Conservation (phyloP, 1,140 invertebrate species). For the Zaprionus gabonicus region DNA sequence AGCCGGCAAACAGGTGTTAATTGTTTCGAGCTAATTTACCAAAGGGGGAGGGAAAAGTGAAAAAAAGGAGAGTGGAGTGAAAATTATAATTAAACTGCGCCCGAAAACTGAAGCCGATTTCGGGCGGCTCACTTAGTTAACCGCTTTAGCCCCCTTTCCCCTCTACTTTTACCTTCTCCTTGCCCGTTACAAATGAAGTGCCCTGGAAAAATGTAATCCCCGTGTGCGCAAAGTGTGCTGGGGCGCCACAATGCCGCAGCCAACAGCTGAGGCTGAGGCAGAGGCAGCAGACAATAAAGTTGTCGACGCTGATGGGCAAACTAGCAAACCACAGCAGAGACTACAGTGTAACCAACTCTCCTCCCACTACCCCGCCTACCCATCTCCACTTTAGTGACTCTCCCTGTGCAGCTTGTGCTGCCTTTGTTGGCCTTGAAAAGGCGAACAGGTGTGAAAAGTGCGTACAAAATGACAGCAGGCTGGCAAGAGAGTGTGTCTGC, state of each 20-base stretch:
- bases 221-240: background rate
- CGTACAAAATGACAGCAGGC: slow-evolving; percentile 60
- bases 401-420: background rate
- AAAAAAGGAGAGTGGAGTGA: slow-evolving; percentile 29
- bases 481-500: background rate
- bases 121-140: slow-evolving; percentile 2
- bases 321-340: slow-evolving; percentile 21
- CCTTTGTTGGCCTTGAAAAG: slow-evolving; percentile 56
- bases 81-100: slow-evolving; percentile 78
- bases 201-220: slow-evolving; percentile 14
- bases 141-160: background rate
- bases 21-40: slow-evolving; percentile 79
- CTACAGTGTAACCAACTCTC: background rate
- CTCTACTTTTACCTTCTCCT: no score
- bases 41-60: slow-evolving; percentile 25
- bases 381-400: no score
- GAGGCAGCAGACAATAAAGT: slow-evolving; percentile 54
- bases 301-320: slow-evolving; percentile 29
- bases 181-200: slow-evolving; percentile 20
- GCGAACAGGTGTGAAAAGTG: slow-evolving; percentile 74
- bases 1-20: slow-evolving; percentile 76
- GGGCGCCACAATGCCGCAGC: background rate
- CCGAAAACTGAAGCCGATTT: slow-evolving; percentile 55
- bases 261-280: background rate
- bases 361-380: background rate